These are phyloP conservation scores for Littorina saxatilis DNA, from an alignment of 1,140 invertebrate genomes.

Conservation along the genomic window DNA sequence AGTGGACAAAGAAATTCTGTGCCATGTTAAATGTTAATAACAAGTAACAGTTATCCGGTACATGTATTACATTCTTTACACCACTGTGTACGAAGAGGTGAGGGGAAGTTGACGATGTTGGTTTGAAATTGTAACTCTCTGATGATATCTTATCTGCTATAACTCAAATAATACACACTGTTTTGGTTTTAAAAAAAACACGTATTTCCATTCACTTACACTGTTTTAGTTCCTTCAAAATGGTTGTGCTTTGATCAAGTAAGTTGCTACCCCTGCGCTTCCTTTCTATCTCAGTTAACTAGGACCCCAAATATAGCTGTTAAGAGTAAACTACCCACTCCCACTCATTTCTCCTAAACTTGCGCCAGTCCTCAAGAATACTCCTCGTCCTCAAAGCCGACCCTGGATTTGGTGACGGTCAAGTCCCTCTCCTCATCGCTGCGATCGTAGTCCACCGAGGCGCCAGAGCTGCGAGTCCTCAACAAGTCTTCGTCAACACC, in stretches of 20 bases:
- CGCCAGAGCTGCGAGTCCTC: conserved; percentile 47
- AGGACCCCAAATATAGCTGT: neutral
- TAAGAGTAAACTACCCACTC: neutral
- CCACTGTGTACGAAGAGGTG: too few relatives aligned
- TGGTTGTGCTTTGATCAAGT: too few relatives aligned
- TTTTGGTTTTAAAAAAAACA: too few relatives aligned
- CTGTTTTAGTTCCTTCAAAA: too few relatives aligned
- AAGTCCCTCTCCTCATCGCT: conserved; percentile 45
- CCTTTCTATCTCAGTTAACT: neutral
- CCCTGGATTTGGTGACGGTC: conserved; percentile 35
- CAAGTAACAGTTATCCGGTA: neutral
- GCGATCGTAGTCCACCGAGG: neutral
- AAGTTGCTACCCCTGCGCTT: neutral
- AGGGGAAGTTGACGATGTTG: too few relatives aligned
- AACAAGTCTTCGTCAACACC: conserved; percentile 66
- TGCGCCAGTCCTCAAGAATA: neutral
- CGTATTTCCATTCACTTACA: too few relatives aligned
- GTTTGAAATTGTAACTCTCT: too few relatives aligned
- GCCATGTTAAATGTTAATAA: neutral
- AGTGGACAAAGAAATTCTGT: neutral
- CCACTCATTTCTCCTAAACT: neutral
- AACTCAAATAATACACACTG: too few relatives aligned
- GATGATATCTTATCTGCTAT: too few relatives aligned
- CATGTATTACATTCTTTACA: neutral
- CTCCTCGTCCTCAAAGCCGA: neutral